Evolutionary conservation across 2,888 invertebrate species (phyloP), one percentile per base, ranked within the genome.

Genomic region (Oscheius myriophilus): DNA sequence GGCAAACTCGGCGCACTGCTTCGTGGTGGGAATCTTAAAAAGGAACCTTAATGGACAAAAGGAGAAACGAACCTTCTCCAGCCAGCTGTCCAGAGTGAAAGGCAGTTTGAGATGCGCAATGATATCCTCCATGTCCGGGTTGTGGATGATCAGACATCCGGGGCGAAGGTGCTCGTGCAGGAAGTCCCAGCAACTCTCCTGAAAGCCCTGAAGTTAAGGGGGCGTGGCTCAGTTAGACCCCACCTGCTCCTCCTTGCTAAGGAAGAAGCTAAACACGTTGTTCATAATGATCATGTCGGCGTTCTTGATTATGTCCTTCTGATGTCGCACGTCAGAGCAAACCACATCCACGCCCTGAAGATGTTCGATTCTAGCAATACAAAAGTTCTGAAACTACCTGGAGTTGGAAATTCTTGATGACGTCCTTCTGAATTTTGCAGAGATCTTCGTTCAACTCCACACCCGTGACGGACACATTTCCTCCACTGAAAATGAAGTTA

Each of bases 201-300:
- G 49, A 67, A 25, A 42, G 18, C n/a, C n/a, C n/a, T 49, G 58
- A 3, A n/a, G 46, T 43, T 55, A 14, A 6, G 4, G 33, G 21
- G 33, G 33, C n/a, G 18, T n/a, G 21, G 21, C 2, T n/a, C 2
- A 42, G 18, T n/a, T 26, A 26, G 39, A 39, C 18, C 43, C 49
- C 12, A 87, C 89, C 83, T 92, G 92, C 67, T 90, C 89, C 42
- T 90, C 89, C 65, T 87, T 84, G 51, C 90, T 87, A 69, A 91
- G 87, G 87, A 92, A 92, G 85, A 91, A 92, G 81, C 92, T 91
- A 83, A 92, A 90, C 1, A 91, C 90, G 87, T 92, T 92, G 78
- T 92, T 90, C 66, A 92, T 87, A 33, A 92, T 87, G 62, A 92
- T 88, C 0, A 90, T 88, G 86, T 92, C 90, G 16, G 91, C 90